Conservation (phyloP, 2,113 vertebrate genomes). For the Reinhardtius hippoglossoides region DNA sequence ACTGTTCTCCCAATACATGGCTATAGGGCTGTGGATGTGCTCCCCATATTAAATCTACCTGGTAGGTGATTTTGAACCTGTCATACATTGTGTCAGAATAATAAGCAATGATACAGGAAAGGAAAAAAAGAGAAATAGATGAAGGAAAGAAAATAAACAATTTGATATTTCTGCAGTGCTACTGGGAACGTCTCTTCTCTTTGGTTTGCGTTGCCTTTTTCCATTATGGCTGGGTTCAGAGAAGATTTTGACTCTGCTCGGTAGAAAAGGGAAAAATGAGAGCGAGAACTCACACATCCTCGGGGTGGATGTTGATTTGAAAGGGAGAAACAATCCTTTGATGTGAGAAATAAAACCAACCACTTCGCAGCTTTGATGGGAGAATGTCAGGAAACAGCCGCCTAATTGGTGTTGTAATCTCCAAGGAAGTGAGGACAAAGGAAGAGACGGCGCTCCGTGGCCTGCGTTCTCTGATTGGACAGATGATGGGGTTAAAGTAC, state of each 20-base stretch:
- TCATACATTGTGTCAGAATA: constrained; percentile 58
- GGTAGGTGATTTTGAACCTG: constrained; percentile 41
- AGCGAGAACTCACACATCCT: constrained; percentile 67
- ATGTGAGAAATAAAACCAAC: constrained; percentile 79
- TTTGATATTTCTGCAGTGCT: constrained; percentile 65
- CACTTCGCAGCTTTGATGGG: constrained; percentile 74
- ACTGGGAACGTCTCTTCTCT: constrained; percentile 68
- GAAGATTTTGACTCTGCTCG: constrained; percentile 53
- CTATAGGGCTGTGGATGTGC: constrained; percentile 28
- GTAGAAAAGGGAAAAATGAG: constrained; percentile 41
- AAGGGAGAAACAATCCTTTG: constrained; percentile 77
- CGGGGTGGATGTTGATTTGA: constrained; percentile 80
- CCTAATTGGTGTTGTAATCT: constrained; percentile 79
- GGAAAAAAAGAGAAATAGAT: constrained; percentile 30
- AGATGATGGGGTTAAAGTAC: constrained; percentile 28
- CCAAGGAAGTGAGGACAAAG: constrained; percentile 46
- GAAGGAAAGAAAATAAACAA: constrained; percentile 72
- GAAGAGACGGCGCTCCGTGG: constrained; percentile 21
- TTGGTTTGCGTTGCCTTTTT: constrained; percentile 71
- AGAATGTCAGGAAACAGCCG: constrained; percentile 76
- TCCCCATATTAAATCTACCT: constrained; percentile 38
- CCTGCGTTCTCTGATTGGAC: constrained; percentile 24
- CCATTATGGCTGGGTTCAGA: constrained; percentile 68
- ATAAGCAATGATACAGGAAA: constrained; percentile 63
- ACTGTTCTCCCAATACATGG: constrained; percentile 24